Evolutionary conservation across 1,140 invertebrate species (phyloP).

Genomic region (Drosophila saltans): DNA sequence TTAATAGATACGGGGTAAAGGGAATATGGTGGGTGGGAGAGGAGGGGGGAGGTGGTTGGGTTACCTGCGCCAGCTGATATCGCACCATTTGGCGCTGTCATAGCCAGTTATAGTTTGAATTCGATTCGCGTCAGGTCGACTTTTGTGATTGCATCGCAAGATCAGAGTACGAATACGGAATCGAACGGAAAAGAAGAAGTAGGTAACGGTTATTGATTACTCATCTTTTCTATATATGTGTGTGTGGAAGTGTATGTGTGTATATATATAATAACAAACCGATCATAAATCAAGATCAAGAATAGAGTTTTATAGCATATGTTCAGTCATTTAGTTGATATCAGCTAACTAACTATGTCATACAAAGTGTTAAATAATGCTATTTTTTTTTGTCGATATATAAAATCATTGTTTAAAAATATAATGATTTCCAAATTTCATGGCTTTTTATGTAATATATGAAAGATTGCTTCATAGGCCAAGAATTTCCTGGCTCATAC

Average conservation of each 20-base stretch:
- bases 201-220: conserved; percentile 20
- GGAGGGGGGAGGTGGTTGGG: conserved; percentile 13
- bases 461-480: conserved; percentile 66
- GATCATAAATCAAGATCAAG: conserved; percentile 58
- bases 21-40: conserved; percentile 15
- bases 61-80: conserved; percentile 54
- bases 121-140: conserved; percentile 70
- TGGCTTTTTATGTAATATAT: conserved; percentile 64
- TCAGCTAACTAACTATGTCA: conserved; percentile 55
- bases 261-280: too few relatives aligned
- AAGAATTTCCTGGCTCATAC: conserved; percentile 62
- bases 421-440: conserved; percentile 35
- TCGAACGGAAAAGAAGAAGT: conserved; percentile 32
- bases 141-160: conserved; percentile 49
- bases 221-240: not conserved
- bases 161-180: conserved; percentile 37
- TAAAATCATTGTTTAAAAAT: conserved; percentile 57
- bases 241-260: not conserved
- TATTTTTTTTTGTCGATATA: not conserved
- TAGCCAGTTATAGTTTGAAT: conserved; percentile 68
- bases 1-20: conserved; percentile 46
- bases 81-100: conserved; percentile 39
- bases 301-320: conserved; percentile 15
- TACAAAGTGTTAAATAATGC: conserved; percentile 32
- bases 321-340: conserved; percentile 12